phyloP scores from a whole-genome alignment of 2,797 vertebrate genomes.

The Phrynocephalus vlangalii region DNA sequence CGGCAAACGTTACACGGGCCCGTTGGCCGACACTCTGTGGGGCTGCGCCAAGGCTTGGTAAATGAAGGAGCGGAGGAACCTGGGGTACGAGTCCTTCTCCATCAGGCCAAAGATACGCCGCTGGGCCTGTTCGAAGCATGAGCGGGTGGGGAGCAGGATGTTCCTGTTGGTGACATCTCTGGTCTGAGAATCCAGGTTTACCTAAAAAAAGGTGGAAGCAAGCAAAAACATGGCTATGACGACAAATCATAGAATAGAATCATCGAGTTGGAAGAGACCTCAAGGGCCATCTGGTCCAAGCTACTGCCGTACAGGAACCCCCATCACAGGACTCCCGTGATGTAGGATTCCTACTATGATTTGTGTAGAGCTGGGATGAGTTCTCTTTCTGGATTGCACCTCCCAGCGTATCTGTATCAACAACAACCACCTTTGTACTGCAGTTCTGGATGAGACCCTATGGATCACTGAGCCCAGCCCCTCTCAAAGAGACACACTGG shows the following conservation, averaged over 20 bases:
- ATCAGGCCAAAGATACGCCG: constrained; percentile 83
- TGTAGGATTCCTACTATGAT: background rate
- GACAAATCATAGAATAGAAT: too few species aligned
- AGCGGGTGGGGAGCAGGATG: constrained; percentile 82
- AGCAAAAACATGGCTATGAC: too few species aligned
- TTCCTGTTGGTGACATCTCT: constrained; percentile 82
- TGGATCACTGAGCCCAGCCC: too few species aligned
- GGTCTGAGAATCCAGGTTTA: constrained; percentile 86
- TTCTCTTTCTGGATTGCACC: background rate
- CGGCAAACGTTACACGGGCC: constrained; percentile 16
- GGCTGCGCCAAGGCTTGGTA: constrained; percentile 76
- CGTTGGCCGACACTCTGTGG: constrained; percentile 34
- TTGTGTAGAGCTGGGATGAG: background rate
- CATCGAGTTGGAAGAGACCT: too few species aligned
- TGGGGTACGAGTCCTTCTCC: constrained; percentile 85
- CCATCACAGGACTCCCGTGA: background rate
- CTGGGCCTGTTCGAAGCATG: constrained; percentile 81
- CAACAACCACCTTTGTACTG: too few species aligned
- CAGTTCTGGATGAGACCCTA: too few species aligned
- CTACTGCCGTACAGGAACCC: too few species aligned
- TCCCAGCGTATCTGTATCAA: background rate
- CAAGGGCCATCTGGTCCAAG: too few species aligned
- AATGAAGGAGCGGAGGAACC: constrained; percentile 83
- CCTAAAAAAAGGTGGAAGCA: constrained; percentile 66
- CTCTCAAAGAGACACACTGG: too few species aligned